Percentiles rank a stretch among this genome's conserved stretches.
These are phyloP conservation scores for Periparus ater DNA, from an alignment of 2,797 vertebrate genomes.

Conservation along the genomic window DNA sequence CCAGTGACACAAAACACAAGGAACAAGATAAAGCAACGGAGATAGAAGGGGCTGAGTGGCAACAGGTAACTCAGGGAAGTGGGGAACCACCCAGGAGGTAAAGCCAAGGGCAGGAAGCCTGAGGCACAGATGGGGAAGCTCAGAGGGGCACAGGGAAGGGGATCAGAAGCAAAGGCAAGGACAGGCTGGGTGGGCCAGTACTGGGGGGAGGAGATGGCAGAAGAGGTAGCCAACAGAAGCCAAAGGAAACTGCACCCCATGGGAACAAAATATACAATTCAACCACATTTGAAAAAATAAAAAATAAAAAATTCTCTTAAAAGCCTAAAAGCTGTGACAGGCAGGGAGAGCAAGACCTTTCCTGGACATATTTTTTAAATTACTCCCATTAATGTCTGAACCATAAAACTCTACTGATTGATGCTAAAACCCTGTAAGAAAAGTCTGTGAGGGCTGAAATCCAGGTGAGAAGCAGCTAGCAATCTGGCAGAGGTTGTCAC, in stretches of 20 bases:
- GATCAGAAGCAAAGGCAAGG: background rate
- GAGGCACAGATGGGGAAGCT: background rate
- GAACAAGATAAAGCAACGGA: background rate
- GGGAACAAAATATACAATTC: background rate
- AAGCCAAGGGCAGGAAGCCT: background rate
- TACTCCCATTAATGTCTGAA: background rate
- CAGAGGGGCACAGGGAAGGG: fast-evolving
- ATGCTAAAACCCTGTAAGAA: background rate
- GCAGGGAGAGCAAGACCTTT: background rate
- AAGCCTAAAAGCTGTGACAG: background rate
- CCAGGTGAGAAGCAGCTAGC: background rate
- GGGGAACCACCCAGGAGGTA: background rate
- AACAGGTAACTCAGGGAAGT: background rate
- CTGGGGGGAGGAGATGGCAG: background rate
- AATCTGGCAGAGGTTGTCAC: background rate
- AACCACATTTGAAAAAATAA: background rate
- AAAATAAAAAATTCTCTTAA: background rate
- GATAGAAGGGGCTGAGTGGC: background rate
- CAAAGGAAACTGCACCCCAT: background rate
- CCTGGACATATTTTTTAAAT: background rate
- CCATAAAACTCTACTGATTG: background rate
- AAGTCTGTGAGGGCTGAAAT: background rate
- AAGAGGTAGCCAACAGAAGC: background rate
- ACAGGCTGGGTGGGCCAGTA: fast-evolving
- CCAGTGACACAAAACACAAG: background rate